A percentile compares a stretch with the other conserved stretches of the same genome.
phyloP scores from a whole-genome alignment of 1,140 invertebrate species.

The Ganaspis sp. region DNA sequence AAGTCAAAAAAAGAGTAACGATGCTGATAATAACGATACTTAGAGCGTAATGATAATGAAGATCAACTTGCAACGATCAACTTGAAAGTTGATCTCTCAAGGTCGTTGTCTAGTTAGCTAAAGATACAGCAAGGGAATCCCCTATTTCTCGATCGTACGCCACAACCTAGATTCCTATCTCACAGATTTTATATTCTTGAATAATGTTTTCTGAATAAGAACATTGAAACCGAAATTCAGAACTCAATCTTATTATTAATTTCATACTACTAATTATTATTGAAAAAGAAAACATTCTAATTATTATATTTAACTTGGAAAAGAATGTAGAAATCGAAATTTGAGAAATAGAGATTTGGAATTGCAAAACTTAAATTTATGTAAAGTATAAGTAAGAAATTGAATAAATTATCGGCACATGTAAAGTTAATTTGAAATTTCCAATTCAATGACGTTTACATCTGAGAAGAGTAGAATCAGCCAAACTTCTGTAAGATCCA shows the following conservation, averaged over 20 bases:
- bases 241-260: background rate
- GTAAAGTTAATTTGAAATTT: background rate
- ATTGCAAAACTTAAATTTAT: no score
- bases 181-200: background rate
- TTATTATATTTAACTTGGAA: no score
- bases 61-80: background rate
- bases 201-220: background rate
- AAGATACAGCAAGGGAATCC: background rate
- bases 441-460: background rate
- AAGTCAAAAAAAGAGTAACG: no score
- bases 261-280: background rate
- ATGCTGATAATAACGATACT: no score
- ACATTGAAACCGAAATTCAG: background rate
- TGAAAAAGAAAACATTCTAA: no score
- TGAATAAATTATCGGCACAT: background rate
- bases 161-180: background rate
- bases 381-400: background rate
- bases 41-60: background rate
- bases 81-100: slow-evolving; percentile 16
- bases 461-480: background rate
- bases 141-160: background rate
- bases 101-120: background rate
- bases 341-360: no score
- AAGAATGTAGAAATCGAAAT: no score
- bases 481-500: background rate